Evolutionary conservation across 2,113 vertebrate genomes (phyloP).

Genomic region (Platycercus adscitus): DNA sequence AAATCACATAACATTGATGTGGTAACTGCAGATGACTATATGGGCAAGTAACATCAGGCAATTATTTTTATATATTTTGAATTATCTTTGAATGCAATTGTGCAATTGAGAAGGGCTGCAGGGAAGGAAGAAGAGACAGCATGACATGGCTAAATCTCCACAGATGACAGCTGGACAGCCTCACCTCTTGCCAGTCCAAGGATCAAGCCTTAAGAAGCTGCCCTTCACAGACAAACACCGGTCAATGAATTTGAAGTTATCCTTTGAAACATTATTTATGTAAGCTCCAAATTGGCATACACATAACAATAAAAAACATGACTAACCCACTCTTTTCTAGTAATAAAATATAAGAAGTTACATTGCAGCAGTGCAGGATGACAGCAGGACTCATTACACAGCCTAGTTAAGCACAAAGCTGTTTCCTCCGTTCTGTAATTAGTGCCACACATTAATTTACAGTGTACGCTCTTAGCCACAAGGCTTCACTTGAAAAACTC

Average conservation of each 20-base stretch:
- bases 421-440: neutral
- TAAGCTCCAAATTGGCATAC: neutral
- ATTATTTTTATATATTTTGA: slow-evolving; percentile 60
- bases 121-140: slow-evolving; percentile 2
- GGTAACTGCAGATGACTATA: slow-evolving; percentile 63
- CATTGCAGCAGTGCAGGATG: neutral
- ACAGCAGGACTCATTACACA: neutral
- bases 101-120: neutral
- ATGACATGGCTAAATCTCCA: slow-evolving; percentile 14
- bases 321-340: neutral
- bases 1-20: slow-evolving; percentile 65
- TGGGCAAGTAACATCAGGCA: slow-evolving; percentile 58
- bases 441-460: neutral
- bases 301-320: neutral
- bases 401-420: neutral
- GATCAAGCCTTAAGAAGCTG: neutral
- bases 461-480: neutral
- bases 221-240: neutral
- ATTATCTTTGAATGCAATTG: slow-evolving; percentile 47
- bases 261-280: neutral
- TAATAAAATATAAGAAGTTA: neutral
- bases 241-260: neutral
- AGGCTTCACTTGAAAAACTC: neutral
- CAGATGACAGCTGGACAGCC: neutral
- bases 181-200: neutral